phyloP scores from a whole-genome alignment of 2,888 invertebrate genomes.

The Neelides folsomi region DNA sequence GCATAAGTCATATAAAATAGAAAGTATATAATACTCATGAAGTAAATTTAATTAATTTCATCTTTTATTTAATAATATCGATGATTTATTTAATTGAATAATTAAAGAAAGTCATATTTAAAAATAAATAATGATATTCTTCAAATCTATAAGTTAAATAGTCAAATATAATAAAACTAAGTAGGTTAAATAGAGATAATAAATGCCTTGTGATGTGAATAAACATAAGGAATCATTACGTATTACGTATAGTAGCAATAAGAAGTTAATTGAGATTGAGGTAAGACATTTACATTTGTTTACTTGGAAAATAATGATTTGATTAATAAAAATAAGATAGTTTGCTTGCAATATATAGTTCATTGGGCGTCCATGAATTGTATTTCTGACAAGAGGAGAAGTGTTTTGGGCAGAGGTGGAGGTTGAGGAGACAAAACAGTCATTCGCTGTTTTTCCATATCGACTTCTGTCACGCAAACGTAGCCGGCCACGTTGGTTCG shows the following conservation, averaged over 20 bases:
- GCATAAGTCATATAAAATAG: too few species aligned
- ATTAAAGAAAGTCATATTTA: too few species aligned
- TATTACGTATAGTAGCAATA: background rate
- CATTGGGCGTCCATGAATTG: constrained; percentile 89
- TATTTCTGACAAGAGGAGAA: constrained; percentile 74
- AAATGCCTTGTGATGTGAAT: too few species aligned
- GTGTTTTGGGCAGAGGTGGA: constrained; percentile 73
- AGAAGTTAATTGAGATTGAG: background rate
- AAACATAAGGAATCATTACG: background rate
- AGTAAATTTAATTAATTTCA: too few species aligned
- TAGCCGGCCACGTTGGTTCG: constrained; percentile 79
- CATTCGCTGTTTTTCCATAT: constrained; percentile 69
- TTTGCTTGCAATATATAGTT: constrained; percentile 16
- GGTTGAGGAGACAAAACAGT: constrained; percentile 89
- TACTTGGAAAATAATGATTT: background rate
- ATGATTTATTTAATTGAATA: too few species aligned
- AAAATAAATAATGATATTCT: too few species aligned
- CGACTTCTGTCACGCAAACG: constrained; percentile 81
- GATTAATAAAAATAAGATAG: background rate
- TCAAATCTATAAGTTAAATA: too few species aligned
- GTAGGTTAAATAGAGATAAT: too few species aligned
- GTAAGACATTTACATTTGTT: background rate
- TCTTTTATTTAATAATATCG: too few species aligned
- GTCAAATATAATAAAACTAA: too few species aligned
- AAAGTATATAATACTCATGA: too few species aligned